Conservation (phyloP, 1,140 invertebrate species). For the Lutraria rhynchaena region DNA sequence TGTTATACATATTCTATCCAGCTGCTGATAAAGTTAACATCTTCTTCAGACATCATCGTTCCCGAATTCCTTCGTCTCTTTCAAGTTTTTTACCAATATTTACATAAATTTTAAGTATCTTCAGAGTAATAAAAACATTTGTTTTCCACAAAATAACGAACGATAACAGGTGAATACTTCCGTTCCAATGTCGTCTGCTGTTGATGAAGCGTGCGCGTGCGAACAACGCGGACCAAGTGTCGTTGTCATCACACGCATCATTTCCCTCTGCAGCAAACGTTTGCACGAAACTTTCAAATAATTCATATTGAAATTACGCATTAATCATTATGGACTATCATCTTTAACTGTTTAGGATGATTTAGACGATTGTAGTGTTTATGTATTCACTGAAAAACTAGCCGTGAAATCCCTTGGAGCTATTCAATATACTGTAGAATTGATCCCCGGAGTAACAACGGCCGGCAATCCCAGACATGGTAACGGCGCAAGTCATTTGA, state of each 20-base stretch:
- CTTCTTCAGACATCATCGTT: conserved; percentile 32
- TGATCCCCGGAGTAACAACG: too few relatives aligned
- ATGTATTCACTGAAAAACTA: too few relatives aligned
- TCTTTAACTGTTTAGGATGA: too few relatives aligned
- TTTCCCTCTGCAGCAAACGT: conserved; percentile 34
- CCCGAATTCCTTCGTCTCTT: conserved; percentile 38
- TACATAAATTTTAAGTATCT: conserved; percentile 60
- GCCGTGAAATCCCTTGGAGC: too few relatives aligned
- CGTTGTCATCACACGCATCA: conserved; percentile 45
- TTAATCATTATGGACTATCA: conserved; percentile 11
- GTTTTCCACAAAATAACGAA: conserved; percentile 54
- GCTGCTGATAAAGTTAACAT: conserved; percentile 47
- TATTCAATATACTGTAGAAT: too few relatives aligned
- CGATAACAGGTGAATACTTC: conserved; percentile 55
- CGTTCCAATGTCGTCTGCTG: conserved; percentile 50
- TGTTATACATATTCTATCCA: conserved; percentile 34
- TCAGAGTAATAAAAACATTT: conserved; percentile 59
- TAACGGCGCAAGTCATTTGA: too few relatives aligned
- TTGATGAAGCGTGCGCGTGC: conserved; percentile 36
- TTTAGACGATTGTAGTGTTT: too few relatives aligned
- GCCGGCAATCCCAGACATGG: too few relatives aligned
- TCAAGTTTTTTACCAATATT: conserved; percentile 58
- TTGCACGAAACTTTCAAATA: conserved; percentile 31
- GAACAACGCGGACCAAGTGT: conserved; percentile 46
- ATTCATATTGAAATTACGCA: not conserved